Evolutionary conservation across 2,113 vertebrate genomes (phyloP).

Genomic region (Budorcas taxicolor): DNA sequence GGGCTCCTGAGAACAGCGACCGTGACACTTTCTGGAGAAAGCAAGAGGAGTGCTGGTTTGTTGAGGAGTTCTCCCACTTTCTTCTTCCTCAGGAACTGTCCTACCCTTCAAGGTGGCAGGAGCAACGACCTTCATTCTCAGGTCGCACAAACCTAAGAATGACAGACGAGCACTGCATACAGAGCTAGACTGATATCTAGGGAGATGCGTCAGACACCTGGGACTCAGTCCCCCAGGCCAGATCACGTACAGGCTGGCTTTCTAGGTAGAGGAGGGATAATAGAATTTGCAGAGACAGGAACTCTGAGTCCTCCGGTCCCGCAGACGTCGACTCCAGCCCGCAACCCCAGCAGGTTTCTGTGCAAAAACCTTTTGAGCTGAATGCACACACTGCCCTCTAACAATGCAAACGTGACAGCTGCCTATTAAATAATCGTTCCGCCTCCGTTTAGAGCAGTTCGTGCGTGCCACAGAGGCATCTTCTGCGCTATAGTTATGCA

Average conservation of each 20-base stretch:
- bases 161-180: not conserved
- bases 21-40: not conserved
- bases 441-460: slow-evolving; percentile 34
- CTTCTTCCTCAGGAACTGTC: not conserved
- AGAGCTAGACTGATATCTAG: not conserved
- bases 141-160: not conserved
- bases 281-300: not conserved
- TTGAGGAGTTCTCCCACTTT: not conserved
- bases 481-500: slow-evolving; percentile 73
- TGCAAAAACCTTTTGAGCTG: slow-evolving; percentile 25
- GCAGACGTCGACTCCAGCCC: not conserved
- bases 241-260: not conserved
- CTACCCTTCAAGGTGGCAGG: not conserved
- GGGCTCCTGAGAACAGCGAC: not conserved
- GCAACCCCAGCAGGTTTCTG: not conserved
- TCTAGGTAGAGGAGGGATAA: not conserved
- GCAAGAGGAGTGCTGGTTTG: not conserved
- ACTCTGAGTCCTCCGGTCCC: not conserved
- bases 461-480: slow-evolving; percentile 50
- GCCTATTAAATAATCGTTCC: slow-evolving; percentile 8
- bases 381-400: slow-evolving; percentile 28
- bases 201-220: slow-evolving; percentile 12
- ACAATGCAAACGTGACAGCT: slow-evolving; percentile 59
- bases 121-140: not conserved
- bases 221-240: not conserved